phyloP scores from a whole-genome alignment of 64 coral and sea anemone species.

The Pocillopora verrucosa region DNA sequence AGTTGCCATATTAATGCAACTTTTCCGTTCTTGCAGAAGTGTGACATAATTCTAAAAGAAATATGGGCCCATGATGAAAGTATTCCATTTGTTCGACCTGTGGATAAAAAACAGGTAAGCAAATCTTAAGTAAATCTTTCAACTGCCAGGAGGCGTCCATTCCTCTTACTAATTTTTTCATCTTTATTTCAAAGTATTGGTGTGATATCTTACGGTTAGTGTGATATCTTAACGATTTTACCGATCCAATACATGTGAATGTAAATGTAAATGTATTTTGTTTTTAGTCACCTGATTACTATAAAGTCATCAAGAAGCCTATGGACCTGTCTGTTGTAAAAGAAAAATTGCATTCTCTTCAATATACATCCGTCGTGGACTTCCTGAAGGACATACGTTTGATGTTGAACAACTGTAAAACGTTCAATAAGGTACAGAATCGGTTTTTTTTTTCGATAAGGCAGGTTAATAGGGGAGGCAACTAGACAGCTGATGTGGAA shows the following conservation, averaged over 20 bases:
- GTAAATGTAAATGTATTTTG: too few relatives aligned
- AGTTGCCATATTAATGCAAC: too few relatives aligned
- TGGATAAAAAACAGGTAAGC: constrained; percentile 74
- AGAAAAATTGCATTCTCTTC: constrained; percentile 66
- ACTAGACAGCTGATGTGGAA: background rate
- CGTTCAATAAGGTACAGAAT: constrained; percentile 58
- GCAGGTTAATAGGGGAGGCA: background rate
- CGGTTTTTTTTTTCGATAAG: background rate
- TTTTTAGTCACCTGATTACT: constrained; percentile 75
- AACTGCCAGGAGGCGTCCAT: too few relatives aligned
- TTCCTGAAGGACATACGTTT: constrained; percentile 71
- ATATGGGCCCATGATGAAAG: constrained; percentile 84
- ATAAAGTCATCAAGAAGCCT: constrained; percentile 66
- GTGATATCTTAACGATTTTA: too few relatives aligned
- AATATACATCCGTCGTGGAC: constrained; percentile 72
- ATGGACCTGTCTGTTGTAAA: constrained; percentile 67
- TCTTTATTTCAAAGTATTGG: too few relatives aligned
- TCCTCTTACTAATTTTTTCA: too few relatives aligned
- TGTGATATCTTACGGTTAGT: too few relatives aligned
- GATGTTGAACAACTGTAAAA: constrained; percentile 67
- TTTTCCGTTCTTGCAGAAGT: constrained; percentile 46
- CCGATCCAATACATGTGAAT: too few relatives aligned
- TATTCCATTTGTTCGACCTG: constrained; percentile 66
- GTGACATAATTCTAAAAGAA: constrained; percentile 75
- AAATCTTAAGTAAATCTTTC: too few relatives aligned